Evolutionary conservation across 2,113 vertebrate genomes (phyloP).

Genomic region (Sylvietta virens): DNA sequence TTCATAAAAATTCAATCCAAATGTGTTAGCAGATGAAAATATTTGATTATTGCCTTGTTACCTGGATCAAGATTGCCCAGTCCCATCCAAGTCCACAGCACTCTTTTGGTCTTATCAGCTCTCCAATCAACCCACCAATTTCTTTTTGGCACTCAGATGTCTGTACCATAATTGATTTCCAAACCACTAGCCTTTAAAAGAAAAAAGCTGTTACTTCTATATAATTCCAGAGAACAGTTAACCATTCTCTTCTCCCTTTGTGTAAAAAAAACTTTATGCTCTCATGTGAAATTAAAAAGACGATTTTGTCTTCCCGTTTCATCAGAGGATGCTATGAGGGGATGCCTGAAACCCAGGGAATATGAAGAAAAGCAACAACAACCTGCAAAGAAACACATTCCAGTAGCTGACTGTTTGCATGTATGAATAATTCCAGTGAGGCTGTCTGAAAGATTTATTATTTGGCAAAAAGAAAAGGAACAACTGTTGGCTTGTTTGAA

Average conservation of each 20-base stretch:
- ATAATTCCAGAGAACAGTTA: not conserved
- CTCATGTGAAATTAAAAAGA: not conserved
- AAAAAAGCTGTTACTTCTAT: not conserved
- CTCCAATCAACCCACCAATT: not conserved
- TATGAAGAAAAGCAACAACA: not conserved
- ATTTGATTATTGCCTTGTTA: not conserved
- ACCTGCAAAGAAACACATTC: not conserved
- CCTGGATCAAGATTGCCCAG: not conserved
- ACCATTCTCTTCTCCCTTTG: not conserved
- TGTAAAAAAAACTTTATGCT: not conserved
- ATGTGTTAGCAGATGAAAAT: not conserved
- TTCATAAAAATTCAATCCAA: not conserved
- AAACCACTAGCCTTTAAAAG: not conserved
- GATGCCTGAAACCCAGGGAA: not conserved
- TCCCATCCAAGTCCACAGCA: not conserved
- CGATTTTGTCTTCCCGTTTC: not conserved
- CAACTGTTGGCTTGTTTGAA: constrained; percentile 19
- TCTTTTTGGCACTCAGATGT: not conserved
- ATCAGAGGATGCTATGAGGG: not conserved
- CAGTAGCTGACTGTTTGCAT: not conserved
- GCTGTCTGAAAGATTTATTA: constrained; percentile 35
- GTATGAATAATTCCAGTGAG: constrained; percentile 6
- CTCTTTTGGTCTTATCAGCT: not conserved
- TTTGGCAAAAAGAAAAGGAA: constrained; percentile 42
- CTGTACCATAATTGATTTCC: not conserved